A percentile compares a stretch with the other conserved stretches of the same genome.
Evolutionary conservation across 1,140 invertebrate species (phyloP).

Genomic region (Dryas iulia): DNA sequence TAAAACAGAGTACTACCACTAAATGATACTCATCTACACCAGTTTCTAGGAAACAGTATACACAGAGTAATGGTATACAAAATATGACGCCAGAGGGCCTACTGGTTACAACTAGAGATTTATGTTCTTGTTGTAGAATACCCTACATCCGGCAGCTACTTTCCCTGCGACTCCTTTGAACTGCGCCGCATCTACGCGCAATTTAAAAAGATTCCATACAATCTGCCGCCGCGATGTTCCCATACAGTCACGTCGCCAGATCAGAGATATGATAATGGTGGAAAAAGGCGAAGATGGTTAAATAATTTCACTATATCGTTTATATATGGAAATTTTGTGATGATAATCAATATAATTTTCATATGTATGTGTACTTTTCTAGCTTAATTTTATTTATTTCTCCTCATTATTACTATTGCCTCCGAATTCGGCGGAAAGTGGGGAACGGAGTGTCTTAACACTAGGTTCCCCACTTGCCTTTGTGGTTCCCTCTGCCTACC

Average conservation of each 20-base stretch:
- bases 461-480: no score
- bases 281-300: background rate
- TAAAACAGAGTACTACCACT: background rate
- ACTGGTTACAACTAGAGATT: slow-evolving; percentile 4
- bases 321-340: background rate
- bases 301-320: background rate
- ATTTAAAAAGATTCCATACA: background rate
- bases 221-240: slow-evolving; percentile 2
- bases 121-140: slow-evolving; percentile 12
- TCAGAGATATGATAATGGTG: background rate
- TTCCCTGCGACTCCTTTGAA: slow-evolving; percentile 21
- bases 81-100: slow-evolving; percentile 4
- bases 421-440: no score
- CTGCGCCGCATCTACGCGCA: slow-evolving; percentile 11
- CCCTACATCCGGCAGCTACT: slow-evolving; percentile 21
- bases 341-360: background rate
- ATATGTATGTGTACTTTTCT: no score
- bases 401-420: no score
- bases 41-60: background rate
- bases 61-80: background rate
- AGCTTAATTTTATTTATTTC: no score
- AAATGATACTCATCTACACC: background rate
- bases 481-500: no score
- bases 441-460: no score
- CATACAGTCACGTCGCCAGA: background rate